Percentiles rank a stretch among this genome's conserved stretches.
These are phyloP conservation scores for Chiropotes sagulatus DNA, from an alignment of 2,797 vertebrate species.

Conservation along the genomic window DNA sequence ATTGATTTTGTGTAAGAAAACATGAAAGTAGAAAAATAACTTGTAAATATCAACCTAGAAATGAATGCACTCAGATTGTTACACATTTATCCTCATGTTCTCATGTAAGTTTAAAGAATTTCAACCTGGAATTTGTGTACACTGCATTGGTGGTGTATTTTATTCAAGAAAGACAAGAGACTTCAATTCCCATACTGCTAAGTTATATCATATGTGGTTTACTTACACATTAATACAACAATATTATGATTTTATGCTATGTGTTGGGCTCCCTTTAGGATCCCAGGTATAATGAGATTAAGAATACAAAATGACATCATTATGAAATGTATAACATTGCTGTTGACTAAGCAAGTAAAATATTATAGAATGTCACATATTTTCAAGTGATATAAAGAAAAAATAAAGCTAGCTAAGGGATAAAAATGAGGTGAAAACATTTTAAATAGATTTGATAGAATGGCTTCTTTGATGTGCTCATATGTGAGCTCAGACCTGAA, in stretches of 20 bases:
- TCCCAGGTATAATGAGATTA: neutral
- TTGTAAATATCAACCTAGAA: neutral
- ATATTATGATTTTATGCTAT: neutral
- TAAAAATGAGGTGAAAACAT: neutral
- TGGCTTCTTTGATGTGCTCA: neutral
- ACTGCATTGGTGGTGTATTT: neutral
- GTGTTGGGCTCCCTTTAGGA: neutral
- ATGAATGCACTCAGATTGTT: neutral
- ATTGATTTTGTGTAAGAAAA: neutral
- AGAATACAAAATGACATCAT: neutral
- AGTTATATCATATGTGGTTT: neutral
- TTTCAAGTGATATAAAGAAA: neutral
- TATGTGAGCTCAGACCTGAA: neutral
- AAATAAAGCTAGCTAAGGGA: neutral
- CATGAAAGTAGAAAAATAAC: neutral
- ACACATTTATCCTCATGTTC: neutral
- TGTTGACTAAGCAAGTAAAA: neutral
- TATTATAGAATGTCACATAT: neutral
- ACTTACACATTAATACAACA: neutral
- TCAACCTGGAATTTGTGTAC: neutral
- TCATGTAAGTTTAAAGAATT: neutral
- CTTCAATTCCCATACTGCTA: neutral
- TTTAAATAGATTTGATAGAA: neutral
- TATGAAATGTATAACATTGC: too few species aligned
- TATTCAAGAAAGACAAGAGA: neutral